phyloP scores from a whole-genome alignment of 2,888 invertebrate species.

The Pollenia griseotomentosa region DNA sequence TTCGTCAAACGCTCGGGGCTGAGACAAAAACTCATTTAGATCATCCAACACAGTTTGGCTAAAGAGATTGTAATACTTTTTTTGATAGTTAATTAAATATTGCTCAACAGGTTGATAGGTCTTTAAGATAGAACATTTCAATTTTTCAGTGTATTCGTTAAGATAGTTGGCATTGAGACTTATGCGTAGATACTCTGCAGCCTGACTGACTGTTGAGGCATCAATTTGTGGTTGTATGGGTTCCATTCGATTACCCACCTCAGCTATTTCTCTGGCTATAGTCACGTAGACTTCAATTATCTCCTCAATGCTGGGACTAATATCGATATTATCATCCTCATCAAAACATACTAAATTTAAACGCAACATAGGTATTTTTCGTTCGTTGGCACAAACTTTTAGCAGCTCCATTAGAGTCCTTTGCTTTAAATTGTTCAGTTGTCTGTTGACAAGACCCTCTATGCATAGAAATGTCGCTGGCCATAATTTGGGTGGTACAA shows the following conservation, averaged over 20 bases:
- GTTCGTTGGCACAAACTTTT: slow-evolving; percentile 85
- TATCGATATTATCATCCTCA: slow-evolving; percentile 81
- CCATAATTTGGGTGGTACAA: slow-evolving; percentile 78
- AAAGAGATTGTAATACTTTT: slow-evolving; percentile 86
- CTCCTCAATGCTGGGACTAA: slow-evolving; percentile 86
- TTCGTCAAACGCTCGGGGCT: slow-evolving; percentile 86
- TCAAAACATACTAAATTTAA: slow-evolving; percentile 83
- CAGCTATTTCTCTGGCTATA: slow-evolving; percentile 86
- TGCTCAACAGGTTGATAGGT: slow-evolving; percentile 86
- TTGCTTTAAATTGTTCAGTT: slow-evolving; percentile 88
- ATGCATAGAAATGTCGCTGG: slow-evolving; percentile 83
- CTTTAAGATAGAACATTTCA: slow-evolving; percentile 85
- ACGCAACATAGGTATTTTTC: slow-evolving; percentile 87
- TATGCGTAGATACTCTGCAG: slow-evolving; percentile 86
- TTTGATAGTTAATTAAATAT: slow-evolving; percentile 86
- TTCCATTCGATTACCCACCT: slow-evolving; percentile 86
- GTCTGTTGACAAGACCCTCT: slow-evolving; percentile 85
- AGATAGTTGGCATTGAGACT: slow-evolving; percentile 86
- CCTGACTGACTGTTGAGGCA: slow-evolving; percentile 83
- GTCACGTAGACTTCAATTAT: slow-evolving; percentile 86
- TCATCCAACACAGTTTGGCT: slow-evolving; percentile 85
- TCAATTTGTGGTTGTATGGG: slow-evolving; percentile 85
- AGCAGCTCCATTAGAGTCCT: slow-evolving; percentile 88
- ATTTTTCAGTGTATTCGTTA: slow-evolving; percentile 85
- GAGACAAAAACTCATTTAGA: slow-evolving; percentile 85